Conservation (phyloP, 2,888 invertebrate genomes). For the Syrista parreyssii region DNA sequence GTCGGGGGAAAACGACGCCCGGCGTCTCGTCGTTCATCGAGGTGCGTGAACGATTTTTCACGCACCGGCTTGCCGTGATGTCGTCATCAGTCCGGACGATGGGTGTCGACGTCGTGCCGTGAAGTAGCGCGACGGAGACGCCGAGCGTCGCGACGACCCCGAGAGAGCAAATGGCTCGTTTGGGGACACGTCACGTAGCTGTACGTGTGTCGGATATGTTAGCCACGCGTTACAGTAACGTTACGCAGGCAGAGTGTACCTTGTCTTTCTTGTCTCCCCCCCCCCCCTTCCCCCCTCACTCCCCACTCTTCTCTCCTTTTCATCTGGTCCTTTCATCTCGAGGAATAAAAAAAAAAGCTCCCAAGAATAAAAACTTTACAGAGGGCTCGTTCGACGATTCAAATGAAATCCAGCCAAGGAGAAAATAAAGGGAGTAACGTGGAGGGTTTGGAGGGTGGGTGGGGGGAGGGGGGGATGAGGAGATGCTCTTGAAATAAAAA, state of each 20-base stretch:
- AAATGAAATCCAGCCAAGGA: neutral
- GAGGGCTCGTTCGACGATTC: neutral
- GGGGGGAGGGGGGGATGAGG: constrained; percentile 23
- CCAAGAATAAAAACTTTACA: neutral
- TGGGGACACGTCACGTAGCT: constrained; percentile 42
- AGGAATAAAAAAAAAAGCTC: neutral
- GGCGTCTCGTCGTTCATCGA: neutral
- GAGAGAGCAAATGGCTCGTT: constrained; percentile 24
- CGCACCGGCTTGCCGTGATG: constrained; percentile 50
- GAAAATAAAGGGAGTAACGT: constrained; percentile 20
- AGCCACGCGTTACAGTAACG: constrained; percentile 14
- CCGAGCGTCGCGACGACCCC: neutral
- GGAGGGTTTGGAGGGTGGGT: constrained; percentile 11
- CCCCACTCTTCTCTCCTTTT: neutral
- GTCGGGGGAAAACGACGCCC: neutral
- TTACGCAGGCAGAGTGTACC: neutral
- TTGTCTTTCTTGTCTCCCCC: neutral
- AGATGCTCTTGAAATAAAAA: constrained; percentile 4
- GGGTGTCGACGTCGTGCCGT: neutral
- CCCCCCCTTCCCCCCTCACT: neutral
- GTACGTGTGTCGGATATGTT: constrained; percentile 50
- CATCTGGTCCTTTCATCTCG: neutral
- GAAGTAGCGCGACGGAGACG: neutral
- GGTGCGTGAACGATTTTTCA: constrained; percentile 46
- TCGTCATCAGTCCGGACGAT: constrained; percentile 25